Base-by-base conservation (phyloP, 2,888 invertebrate genomes). In the Globia sparganii region DNA sequence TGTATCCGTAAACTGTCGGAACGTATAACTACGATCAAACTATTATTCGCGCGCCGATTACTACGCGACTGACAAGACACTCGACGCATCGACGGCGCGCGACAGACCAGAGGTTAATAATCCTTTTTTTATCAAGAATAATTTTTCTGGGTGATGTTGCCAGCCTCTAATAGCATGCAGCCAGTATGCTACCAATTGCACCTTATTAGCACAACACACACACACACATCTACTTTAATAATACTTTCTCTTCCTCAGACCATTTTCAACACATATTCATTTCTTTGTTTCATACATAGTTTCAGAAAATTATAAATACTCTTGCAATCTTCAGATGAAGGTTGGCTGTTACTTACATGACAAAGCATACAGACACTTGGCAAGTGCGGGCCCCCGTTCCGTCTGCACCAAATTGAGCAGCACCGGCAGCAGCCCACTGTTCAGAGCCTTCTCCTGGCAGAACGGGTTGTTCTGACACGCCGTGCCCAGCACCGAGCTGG, bases 391-490 rank as follows among this genome's bases (percentile, higher is more conserved):
- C 4, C 97, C 96, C 0, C 94, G 91, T 90, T 98, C 98, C 0
- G 94, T 92, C 86, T 97, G 97, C 21, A 98, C 93, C 75, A 98
- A 92, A 9, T 94, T 92, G 25, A 98, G 90, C 28, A 99, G 93
- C 15, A 97, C 94, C 0, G 97, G 97, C 64, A 99, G 93, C 15
- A 98, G 94, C 0, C 97, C 97, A 67, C 97, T 96, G 80, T 98
- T 97, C 9, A 98, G 86, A n/a, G 98, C 97, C 62, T 97, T 96
- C 43, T 97, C 94, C 93, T 99, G 99, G 88, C 98, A 98, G 91
- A 97, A 98, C 0, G 98, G 97, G 94, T 99, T 99, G 94, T 99
- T 99, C 94, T 99, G 99, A 56, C 98, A 97, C 77, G 99, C 93
- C 88, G 98, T 98, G 0, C 98, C 99, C 4, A 99, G 95, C 25